Evolutionary conservation across 2,113 vertebrate genomes (phyloP).

Genomic region (Paradisaea rubra): DNA sequence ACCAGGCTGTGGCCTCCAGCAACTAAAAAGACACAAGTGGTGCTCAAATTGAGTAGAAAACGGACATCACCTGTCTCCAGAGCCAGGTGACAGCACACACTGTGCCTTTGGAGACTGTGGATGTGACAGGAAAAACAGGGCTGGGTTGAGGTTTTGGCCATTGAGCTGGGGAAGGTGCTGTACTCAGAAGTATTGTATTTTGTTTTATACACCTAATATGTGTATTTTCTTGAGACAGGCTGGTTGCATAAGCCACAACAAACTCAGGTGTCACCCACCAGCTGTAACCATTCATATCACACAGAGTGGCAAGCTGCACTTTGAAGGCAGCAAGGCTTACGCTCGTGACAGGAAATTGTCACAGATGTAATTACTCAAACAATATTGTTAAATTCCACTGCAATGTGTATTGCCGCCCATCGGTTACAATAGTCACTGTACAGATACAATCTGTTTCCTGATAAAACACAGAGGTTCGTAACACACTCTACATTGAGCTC

Average conservation of each 20-base stretch:
- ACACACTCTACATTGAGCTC: not conserved
- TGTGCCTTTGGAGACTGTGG: no score
- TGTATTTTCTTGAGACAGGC: not conserved
- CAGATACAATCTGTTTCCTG: constrained; percentile 6
- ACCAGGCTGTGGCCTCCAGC: not conserved
- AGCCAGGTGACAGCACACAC: not conserved
- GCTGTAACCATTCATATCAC: not conserved
- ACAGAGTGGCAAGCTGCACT: rapidly evolving
- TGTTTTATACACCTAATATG: no score
- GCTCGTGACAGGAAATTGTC: not conserved
- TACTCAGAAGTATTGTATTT: not conserved
- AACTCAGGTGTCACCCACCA: not conserved
- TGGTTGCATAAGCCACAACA: not conserved
- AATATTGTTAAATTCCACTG: not conserved
- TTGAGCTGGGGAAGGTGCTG: not conserved
- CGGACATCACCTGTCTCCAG: not conserved
- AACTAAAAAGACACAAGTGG: not conserved
- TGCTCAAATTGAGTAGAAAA: not conserved
- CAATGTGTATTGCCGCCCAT: not conserved
- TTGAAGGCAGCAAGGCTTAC: not conserved
- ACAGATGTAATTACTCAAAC: not conserved
- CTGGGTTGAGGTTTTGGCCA: rapidly evolving
- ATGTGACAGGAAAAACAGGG: not conserved
- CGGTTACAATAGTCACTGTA: not conserved
- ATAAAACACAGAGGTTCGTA: not conserved